phyloP scores from a whole-genome alignment of 1,140 invertebrate genomes.

The Lamellibrachia luymesi region DNA sequence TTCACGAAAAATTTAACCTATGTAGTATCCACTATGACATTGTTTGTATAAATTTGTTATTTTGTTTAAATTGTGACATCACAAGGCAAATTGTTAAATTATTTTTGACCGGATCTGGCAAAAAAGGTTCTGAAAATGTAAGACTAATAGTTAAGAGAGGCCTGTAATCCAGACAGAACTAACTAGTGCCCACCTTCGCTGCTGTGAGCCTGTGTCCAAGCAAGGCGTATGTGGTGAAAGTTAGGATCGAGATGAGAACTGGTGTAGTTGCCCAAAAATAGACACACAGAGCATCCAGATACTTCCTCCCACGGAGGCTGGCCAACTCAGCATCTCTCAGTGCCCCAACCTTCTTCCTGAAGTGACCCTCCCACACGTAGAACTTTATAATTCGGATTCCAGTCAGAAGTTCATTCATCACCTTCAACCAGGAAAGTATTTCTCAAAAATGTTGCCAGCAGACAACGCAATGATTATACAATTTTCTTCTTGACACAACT shows the following conservation, averaged over 20 bases:
- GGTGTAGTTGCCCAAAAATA: constrained; percentile 99
- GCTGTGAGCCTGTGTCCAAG: constrained; percentile 79
- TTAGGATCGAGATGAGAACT: constrained; percentile 87
- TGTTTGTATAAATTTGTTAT: too few relatives aligned
- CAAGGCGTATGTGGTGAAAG: constrained; percentile 84
- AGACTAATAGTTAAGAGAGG: too few relatives aligned
- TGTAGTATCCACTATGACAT: too few relatives aligned
- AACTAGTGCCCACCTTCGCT: constrained; percentile 67
- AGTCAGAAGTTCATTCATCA: constrained; percentile 83
- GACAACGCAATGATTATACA: neutral
- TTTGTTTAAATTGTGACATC: too few relatives aligned
- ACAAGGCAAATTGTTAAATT: too few relatives aligned
- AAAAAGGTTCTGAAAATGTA: too few relatives aligned
- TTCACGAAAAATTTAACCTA: too few relatives aligned
- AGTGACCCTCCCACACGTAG: constrained; percentile 90
- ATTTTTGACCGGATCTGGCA: too few relatives aligned
- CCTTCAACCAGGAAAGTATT: constrained; percentile 38
- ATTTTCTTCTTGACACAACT: too few relatives aligned
- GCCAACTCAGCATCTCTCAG: constrained; percentile 47
- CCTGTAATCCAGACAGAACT: neutral
- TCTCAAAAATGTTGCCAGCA: neutral
- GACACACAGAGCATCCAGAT: constrained; percentile 96
- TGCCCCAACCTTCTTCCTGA: constrained; percentile 67
- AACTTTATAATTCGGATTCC: constrained; percentile 89
- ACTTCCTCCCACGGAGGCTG: constrained; percentile 73